Conservation (phyloP, 2,797 vertebrate genomes). For the Nothura maculosa region DNA sequence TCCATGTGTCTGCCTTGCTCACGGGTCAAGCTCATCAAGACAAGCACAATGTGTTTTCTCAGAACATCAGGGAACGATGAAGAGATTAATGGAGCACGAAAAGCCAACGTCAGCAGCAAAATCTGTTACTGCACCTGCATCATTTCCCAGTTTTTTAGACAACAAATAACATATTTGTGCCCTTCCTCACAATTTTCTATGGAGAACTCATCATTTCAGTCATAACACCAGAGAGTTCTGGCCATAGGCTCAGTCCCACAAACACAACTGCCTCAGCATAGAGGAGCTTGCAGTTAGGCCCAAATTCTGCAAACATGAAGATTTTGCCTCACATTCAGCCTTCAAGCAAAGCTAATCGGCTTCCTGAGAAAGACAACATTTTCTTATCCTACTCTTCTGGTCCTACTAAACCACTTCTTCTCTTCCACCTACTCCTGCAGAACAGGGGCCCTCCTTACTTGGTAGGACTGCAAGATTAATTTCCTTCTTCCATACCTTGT, state of each 20-base stretch:
- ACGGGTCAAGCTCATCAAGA: neutral
- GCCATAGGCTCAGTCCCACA: neutral
- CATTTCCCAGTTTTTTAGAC: neutral
- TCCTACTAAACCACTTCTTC: neutral
- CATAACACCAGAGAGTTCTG: fast-evolving
- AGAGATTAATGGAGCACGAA: neutral
- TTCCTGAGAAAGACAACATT: neutral
- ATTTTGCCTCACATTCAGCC: neutral
- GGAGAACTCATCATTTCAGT: neutral
- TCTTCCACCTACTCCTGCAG: neutral
- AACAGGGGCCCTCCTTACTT: neutral
- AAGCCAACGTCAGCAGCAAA: neutral
- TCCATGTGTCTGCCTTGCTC: neutral
- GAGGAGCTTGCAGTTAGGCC: neutral
- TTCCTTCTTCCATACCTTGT: neutral
- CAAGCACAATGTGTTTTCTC: neutral
- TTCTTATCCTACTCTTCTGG: neutral
- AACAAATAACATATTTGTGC: neutral
- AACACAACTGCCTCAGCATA: neutral
- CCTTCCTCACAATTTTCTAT: fast-evolving
- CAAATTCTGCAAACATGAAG: neutral
- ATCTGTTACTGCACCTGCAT: neutral
- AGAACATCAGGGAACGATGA: neutral
- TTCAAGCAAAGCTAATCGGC: neutral
- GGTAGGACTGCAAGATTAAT: neutral